phyloP scores from a whole-genome alignment of 2,113 vertebrate species.

The Aramus guarauna region DNA sequence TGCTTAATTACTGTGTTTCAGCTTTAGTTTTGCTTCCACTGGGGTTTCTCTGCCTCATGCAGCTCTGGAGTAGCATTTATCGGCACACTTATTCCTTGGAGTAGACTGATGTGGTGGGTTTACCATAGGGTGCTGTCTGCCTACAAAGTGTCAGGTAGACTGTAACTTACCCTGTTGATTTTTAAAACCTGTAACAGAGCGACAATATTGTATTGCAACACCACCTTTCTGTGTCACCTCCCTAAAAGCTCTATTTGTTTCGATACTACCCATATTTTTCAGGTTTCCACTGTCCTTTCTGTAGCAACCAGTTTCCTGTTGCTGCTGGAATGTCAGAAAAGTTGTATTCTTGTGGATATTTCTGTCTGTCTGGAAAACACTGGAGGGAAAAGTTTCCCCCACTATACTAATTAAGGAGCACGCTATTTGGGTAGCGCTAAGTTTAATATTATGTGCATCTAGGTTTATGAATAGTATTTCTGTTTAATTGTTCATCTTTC shows the following conservation, averaged over 20 bases:
- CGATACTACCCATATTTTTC: not conserved
- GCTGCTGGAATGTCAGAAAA: not conserved
- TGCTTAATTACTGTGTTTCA: not conserved
- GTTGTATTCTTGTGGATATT: not conserved
- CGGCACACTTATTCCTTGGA: not conserved
- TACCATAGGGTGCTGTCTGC: not conserved
- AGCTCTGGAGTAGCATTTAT: not conserved
- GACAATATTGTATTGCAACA: not conserved
- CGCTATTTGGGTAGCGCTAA: not conserved
- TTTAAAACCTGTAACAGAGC: slow-evolving; percentile 10
- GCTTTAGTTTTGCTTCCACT: not conserved
- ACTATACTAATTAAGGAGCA: not conserved
- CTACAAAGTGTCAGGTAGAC: not conserved
- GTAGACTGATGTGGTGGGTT: not conserved
- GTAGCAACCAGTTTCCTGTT: not conserved
- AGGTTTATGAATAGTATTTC: not conserved
- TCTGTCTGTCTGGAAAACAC: not conserved
- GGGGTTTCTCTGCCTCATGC: not conserved
- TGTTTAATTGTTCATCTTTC: not conserved
- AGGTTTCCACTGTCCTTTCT: not conserved
- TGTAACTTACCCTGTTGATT: slow-evolving; percentile 1
- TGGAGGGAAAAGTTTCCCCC: not conserved
- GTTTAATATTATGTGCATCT: not conserved
- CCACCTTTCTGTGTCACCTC: not conserved
- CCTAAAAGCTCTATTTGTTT: not conserved